Percentiles rank a stretch among this genome's conserved stretches.
Evolutionary conservation across 2,888 invertebrate genomes (phyloP).

Genomic region (Zelleria hepariella): DNA sequence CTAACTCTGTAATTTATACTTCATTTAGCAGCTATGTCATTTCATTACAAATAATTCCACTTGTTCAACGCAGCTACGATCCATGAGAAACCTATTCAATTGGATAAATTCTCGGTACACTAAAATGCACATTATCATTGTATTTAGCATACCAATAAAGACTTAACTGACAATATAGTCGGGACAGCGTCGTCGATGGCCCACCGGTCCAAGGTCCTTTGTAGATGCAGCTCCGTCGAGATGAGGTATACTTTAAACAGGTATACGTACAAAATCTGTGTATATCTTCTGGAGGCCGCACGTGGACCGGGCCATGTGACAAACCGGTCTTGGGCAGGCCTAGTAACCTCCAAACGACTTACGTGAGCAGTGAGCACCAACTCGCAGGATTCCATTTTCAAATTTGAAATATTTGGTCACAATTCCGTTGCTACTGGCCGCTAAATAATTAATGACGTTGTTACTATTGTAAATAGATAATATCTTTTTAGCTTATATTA

Average conservation of each 20-base stretch:
- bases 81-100: not conserved
- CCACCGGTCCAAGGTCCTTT: slow-evolving; percentile 9
- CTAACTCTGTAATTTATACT: not conserved
- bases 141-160: slow-evolving; percentile 21
- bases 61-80: not conserved
- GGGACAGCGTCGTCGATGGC: slow-evolving; percentile 3
- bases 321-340: slow-evolving; percentile 63
- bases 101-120: slow-evolving; percentile 19
- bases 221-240: slow-evolving; percentile 11
- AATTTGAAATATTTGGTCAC: slow-evolving; percentile 29
- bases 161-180: slow-evolving; percentile 24
- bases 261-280: slow-evolving; percentile 18
- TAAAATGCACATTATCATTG: slow-evolving; percentile 26
- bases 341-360: slow-evolving; percentile 69
- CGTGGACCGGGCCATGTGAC: slow-evolving; percentile 65
- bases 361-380: slow-evolving; percentile 26
- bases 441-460: not conserved
- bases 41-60: not conserved
- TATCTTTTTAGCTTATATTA: not conserved
- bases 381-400: slow-evolving; percentile 43
- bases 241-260: not conserved
- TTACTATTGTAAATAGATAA: not conserved
- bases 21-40: not conserved
- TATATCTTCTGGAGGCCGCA: slow-evolving; percentile 62
- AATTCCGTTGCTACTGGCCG: not conserved